These are phyloP conservation scores for Pseudonaja textilis DNA, from an alignment of 2,113 vertebrate species.

Conservation along the genomic window DNA sequence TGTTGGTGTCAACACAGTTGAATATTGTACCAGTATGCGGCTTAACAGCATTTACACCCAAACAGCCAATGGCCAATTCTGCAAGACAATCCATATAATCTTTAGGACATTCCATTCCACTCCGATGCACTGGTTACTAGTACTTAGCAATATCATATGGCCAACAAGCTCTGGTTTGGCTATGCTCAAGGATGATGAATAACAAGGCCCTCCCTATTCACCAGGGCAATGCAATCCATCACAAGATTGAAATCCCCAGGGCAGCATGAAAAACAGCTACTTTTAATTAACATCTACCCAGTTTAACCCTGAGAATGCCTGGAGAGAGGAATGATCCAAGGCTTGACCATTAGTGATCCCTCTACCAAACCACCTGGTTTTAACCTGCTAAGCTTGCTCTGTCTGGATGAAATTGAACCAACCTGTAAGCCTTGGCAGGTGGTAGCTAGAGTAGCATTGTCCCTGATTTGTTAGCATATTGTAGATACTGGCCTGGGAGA, in stretches of 20 bases:
- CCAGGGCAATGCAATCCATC: not conserved
- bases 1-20: too few relatives aligned
- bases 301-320: not conserved
- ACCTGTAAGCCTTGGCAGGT: not conserved
- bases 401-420: not conserved
- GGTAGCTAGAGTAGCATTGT: not conserved
- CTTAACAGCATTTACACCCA: not conserved
- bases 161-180: not conserved
- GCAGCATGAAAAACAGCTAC: not conserved
- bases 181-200: not conserved
- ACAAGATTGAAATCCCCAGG: not conserved
- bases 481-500: not conserved
- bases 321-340: not conserved
- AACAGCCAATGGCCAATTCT: not conserved
- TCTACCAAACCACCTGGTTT: not conserved
- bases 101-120: not conserved
- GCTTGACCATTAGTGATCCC: not conserved
- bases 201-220: not conserved
- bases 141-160: not conserved
- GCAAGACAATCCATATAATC: not conserved
- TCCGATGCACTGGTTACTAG: not conserved
- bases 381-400: not conserved
- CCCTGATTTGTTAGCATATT: not conserved
- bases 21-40: not conserved
- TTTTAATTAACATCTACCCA: not conserved